phyloP scores from a whole-genome alignment of 2,888 invertebrate genomes.

The Drosophila affinis region DNA sequence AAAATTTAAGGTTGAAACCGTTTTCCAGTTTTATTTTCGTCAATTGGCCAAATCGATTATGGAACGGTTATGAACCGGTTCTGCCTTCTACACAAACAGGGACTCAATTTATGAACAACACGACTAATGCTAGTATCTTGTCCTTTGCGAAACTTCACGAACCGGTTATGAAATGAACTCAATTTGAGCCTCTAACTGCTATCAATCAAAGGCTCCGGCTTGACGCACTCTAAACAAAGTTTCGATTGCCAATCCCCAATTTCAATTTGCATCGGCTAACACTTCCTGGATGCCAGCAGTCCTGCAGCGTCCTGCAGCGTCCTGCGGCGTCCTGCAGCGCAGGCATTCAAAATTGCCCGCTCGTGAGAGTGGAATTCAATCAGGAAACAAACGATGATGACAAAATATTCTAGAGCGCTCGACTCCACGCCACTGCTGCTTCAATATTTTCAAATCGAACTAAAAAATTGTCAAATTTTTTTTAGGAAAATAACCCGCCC shows the following conservation, averaged over 20 bases:
- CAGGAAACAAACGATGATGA: conserved; percentile 76
- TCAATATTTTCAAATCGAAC: conserved; percentile 53
- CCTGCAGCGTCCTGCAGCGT: background rate
- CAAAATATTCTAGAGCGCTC: conserved; percentile 63
- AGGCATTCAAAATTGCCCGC: too few relatives aligned
- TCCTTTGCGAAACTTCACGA: too few relatives aligned
- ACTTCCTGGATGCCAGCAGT: background rate
- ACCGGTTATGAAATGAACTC: background rate
- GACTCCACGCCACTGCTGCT: conserved; percentile 30
- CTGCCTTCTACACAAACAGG: too few relatives aligned
- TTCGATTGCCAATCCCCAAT: conserved; percentile 17
- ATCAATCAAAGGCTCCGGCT: background rate
- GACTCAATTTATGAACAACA: too few relatives aligned
- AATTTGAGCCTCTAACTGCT: background rate
- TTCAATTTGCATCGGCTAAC: conserved; percentile 25
- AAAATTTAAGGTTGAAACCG: too few relatives aligned
- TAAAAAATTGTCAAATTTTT: conserved; percentile 48
- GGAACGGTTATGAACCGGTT: too few relatives aligned
- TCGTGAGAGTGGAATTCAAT: conserved; percentile 58
- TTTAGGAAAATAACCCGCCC: conserved; percentile 40
- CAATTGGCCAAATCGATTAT: too few relatives aligned
- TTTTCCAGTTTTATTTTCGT: too few relatives aligned
- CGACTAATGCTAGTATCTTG: too few relatives aligned
- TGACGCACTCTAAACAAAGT: conserved; percentile 33
- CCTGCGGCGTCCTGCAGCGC: too few relatives aligned